Base-by-base conservation (phyloP, 2,888 invertebrate species). In the Hedychridium roseum region DNA sequence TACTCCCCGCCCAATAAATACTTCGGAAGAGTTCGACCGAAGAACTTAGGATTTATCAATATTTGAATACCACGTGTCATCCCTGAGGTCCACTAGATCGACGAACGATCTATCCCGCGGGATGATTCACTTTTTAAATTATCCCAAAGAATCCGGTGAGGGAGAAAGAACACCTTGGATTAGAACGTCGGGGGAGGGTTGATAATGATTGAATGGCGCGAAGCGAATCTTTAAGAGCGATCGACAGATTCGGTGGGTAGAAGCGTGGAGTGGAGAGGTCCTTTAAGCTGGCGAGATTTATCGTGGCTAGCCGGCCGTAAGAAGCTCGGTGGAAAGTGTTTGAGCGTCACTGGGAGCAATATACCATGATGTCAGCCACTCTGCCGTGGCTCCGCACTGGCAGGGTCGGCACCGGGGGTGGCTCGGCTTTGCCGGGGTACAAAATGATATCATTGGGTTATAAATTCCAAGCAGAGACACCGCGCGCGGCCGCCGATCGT, bases 371-470 rank as follows among this genome's bases (percentile, higher is more conserved):
- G 74, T 73, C 74, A 75, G 71, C 73, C 64, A 71, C 68, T 73
- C 70, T 67, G 66, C 65, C 66, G 66, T 65, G 63, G 68, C 64
- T 64, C 63, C 57, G 50, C 56, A 60, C 57, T 62, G 58, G 52
- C 64, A 62, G 61, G 63, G 65, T 63, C 49, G 64, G 58, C 56
- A 57, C 63, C 59, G 68, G 68, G 71, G 70, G 67, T 72, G 68
- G 74, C 66, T 71, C 66, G 75, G 73, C 70, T 76, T 69, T 63
- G 64, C 68, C 60, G 63, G 71, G 74, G 72, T 71, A 76, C 75
- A 76, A 76, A 76, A 76, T 77, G 74, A 74, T 76, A 77, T 77
- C 77, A 77, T 76, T 76, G 76, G 74, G 76, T 75, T 74, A 75
- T 76, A 75, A 76, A 77, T 77, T 76, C 71, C 73, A 68, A 73